Percentiles rank a stretch among this genome's conserved stretches.
phyloP scores from a whole-genome alignment of 35 echinoderm and acorn worm genomes.

The Apostichopus japonicus region DNA sequence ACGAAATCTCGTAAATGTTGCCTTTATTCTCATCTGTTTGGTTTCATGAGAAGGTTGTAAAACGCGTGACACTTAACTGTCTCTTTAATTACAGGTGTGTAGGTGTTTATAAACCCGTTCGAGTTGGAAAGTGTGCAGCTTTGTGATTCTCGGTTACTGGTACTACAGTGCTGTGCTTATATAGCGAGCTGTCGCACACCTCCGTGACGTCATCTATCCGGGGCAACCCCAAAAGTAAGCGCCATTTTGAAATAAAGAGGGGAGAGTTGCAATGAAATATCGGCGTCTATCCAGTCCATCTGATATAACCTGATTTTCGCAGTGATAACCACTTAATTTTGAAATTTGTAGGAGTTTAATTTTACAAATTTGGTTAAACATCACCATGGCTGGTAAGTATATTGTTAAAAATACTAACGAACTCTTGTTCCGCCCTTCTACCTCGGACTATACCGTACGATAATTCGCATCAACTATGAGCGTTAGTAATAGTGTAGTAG shows the following conservation, averaged over 20 bases:
- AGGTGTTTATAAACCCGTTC: too few species aligned
- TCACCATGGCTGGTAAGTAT: constrained; percentile 91
- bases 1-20: too few species aligned
- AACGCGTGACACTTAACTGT: not conserved
- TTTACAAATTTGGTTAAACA: constrained; percentile 60
- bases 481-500: too few species aligned
- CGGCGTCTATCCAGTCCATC: constrained; percentile 68
- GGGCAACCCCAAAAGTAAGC: constrained; percentile 44
- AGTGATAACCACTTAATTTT: constrained; percentile 19
- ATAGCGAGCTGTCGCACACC: not conserved
- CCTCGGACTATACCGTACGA: not conserved
- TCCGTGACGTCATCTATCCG: constrained; percentile 48
- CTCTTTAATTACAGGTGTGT: too few species aligned
- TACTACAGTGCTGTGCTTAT: not conserved
- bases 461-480: not conserved
- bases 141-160: not conserved
- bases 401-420: constrained; percentile 31
- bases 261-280: constrained; percentile 52
- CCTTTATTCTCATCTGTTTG: too few species aligned
- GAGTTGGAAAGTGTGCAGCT: not conserved
- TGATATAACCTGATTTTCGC: constrained; percentile 13
- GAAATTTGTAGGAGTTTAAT: constrained; percentile 38
- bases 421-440: constrained; percentile 49
- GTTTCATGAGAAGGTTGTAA: not conserved
- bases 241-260: constrained; percentile 88